These are phyloP conservation scores for Girardia tigrina DNA, from an alignment of 2,888 invertebrate genomes.

Conservation along the genomic window DNA sequence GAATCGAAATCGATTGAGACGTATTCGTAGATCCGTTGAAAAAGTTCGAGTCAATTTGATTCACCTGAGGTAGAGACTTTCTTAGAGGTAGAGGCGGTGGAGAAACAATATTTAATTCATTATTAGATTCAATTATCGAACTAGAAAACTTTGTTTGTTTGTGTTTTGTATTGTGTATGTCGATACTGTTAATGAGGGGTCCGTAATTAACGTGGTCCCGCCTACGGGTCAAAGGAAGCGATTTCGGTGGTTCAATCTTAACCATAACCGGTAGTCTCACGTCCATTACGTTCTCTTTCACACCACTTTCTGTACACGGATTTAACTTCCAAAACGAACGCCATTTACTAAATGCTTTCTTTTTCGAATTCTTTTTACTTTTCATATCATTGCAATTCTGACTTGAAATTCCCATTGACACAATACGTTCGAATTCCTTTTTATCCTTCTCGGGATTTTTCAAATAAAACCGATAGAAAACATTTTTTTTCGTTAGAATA, in stretches of 20 bases:
- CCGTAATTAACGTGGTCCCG: background rate
- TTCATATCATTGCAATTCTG: background rate
- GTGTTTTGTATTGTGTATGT: constrained; percentile 10
- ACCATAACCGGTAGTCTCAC: background rate
- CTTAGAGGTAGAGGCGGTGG: constrained; percentile 7
- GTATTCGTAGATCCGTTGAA: background rate
- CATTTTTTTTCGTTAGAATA: background rate
- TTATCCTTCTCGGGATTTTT: constrained; percentile 1
- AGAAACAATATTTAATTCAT: background rate
- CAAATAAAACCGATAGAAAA: constrained; percentile 4
- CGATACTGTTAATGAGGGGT: background rate
- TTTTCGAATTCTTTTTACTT: constrained; percentile 14
- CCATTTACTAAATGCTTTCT: constrained; percentile 12
- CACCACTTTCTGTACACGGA: constrained; percentile 2
- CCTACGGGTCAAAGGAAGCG: background rate
- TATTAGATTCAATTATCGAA: background rate
- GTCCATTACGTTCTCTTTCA: background rate
- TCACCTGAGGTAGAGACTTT: constrained; percentile 8
- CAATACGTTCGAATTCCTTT: background rate
- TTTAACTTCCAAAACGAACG: constrained; percentile 20
- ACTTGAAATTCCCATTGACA: background rate
- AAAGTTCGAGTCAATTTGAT: background rate
- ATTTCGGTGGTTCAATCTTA: background rate
- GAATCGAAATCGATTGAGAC: background rate
- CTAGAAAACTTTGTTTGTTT: constrained; percentile 6